Conservation (phyloP, 2,888 invertebrate genomes). For the Pheosia gnoma region DNA sequence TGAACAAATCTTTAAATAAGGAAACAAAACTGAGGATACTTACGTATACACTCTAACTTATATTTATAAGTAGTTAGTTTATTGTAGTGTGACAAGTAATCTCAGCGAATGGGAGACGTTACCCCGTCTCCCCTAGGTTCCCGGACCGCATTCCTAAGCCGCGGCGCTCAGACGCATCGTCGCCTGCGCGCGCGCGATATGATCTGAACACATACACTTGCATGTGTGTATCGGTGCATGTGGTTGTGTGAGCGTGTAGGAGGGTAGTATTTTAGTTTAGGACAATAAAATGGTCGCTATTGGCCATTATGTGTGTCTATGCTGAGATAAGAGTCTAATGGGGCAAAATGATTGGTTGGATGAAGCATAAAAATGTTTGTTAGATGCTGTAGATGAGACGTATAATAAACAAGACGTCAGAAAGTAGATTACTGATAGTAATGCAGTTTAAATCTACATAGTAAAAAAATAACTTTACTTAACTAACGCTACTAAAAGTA, state of each 20-base stretch:
- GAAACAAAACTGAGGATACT: no score
- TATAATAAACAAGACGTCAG: neutral
- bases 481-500: no score
- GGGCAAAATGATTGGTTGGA: conserved; percentile 1
- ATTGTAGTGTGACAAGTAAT: neutral
- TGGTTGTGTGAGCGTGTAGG: neutral
- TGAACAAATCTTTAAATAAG: no score
- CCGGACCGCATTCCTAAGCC: conserved; percentile 62
- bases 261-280: conserved; percentile 7
- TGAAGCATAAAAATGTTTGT: neutral
- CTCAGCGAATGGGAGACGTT: conserved; percentile 21
- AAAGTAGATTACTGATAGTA: no score
- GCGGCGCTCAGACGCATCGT: conserved; percentile 60
- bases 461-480: no score
- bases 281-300: conserved; percentile 5
- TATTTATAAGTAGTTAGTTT: neutral
- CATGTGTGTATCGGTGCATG: neutral
- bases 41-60: no score
- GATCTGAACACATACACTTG: neutral
- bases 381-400: neutral
- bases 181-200: conserved; percentile 54
- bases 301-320: neutral
- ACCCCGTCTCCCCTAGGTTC: conserved; percentile 16
- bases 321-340: conserved; percentile 2
- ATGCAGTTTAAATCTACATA: no score